Conservation (phyloP, 2,797 vertebrate genomes). For the Apogon hyalosoma region DNA sequence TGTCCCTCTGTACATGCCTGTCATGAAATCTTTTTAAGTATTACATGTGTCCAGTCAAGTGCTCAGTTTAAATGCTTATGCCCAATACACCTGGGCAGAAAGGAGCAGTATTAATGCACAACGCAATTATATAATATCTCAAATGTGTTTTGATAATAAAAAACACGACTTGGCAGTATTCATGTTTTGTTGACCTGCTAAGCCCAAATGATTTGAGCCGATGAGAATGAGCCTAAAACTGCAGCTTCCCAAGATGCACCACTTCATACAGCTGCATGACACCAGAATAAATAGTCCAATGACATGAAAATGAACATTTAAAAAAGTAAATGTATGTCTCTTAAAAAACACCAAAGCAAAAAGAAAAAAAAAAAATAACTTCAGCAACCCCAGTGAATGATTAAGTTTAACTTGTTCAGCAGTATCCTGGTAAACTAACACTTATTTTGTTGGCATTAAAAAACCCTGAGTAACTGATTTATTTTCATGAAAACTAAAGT, state of each 20-base stretch:
- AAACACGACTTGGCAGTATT: slow-evolving; percentile 69
- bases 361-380: slow-evolving; percentile 59
- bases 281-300: slow-evolving; percentile 78
- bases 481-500: slow-evolving; percentile 64
- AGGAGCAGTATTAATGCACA: slow-evolving; percentile 25
- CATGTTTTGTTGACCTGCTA: slow-evolving; percentile 54
- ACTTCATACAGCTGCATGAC: slow-evolving; percentile 69
- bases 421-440: slow-evolving; percentile 77
- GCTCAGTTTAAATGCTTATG: slow-evolving; percentile 66
- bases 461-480: slow-evolving; percentile 87
- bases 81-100: slow-evolving; percentile 25
- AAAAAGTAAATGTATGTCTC: slow-evolving; percentile 62
- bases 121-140: slow-evolving; percentile 21
- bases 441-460: slow-evolving; percentile 80
- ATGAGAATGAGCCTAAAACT: slow-evolving; percentile 41
- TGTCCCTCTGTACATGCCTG: background rate
- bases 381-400: slow-evolving; percentile 72
- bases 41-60: slow-evolving; percentile 24
- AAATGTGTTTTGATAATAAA: slow-evolving; percentile 34
- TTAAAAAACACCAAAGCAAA: slow-evolving; percentile 55
- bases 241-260: slow-evolving; percentile 58
- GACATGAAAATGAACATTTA: slow-evolving; percentile 71
- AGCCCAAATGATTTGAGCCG: slow-evolving; percentile 44
- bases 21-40: slow-evolving; percentile 12
- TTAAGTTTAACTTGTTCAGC: slow-evolving; percentile 73